phyloP scores from a whole-genome alignment of 2,888 invertebrate genomes.

The Tenthredo livida region DNA sequence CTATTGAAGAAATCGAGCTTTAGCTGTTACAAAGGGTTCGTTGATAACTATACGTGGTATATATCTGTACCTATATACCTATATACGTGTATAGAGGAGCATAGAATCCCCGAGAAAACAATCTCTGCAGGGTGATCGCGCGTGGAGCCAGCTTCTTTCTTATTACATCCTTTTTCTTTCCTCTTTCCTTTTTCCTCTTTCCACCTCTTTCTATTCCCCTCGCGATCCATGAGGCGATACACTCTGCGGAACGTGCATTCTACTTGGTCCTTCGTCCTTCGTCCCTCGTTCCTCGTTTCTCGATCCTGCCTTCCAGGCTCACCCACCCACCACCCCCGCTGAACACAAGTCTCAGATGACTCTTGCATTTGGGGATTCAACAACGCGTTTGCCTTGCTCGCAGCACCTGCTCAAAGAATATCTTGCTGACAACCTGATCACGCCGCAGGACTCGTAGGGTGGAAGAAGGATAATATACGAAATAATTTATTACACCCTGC shows the following conservation, averaged over 20 bases:
- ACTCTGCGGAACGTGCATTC: conserved; percentile 20
- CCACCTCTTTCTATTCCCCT: not conserved
- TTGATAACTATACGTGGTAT: not conserved
- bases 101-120: conserved; percentile 32
- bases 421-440: not conserved
- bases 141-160: not conserved
- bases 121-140: conserved; percentile 46
- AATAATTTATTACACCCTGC: not conserved
- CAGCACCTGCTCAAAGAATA: conserved; percentile 37
- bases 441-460: not conserved
- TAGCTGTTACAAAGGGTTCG: not conserved
- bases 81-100: not conserved
- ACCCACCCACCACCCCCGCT: conserved; percentile 7
- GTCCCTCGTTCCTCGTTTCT: not conserved
- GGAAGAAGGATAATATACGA: not conserved
- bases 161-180: not conserved
- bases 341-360: conserved; percentile 35
- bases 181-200: not conserved
- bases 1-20: not conserved
- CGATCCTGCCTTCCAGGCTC: not conserved
- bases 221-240: conserved; percentile 3
- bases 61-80: not conserved
- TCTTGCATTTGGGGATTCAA: conserved; percentile 13
- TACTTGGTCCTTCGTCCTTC: not conserved
- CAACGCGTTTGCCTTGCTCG: not conserved